Base-by-base conservation (phyloP, 2,797 vertebrate species). In the Delichon dasypus region DNA sequence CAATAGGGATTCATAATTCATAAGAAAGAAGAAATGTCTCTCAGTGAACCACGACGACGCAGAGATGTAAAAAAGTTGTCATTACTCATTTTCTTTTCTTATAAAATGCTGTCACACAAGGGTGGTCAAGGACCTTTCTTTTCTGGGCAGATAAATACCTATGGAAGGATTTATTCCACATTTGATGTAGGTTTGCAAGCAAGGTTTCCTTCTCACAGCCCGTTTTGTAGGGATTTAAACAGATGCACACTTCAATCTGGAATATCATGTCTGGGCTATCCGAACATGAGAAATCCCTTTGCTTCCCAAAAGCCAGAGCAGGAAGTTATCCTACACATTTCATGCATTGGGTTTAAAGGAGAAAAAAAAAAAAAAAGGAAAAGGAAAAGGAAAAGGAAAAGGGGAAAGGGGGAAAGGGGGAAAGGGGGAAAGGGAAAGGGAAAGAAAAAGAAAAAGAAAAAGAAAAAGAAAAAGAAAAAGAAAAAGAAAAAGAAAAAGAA, bases 1-100 rank as follows among this genome's bases (percentile, higher is more conserved):
- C 79, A 82, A 87, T 8, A 70, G 85, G 80, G 80, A 88, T 90
- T 92, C 54, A 94, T 78, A 94, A 94, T 95, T 93, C 87, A 83
- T 90, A 67, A 62, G 50, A 62, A 88, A 83, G 53, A 51, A 84
- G 74, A 89, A 74, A 74, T 16, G n/a, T 36, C 74, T 93, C 81
- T 44, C 53, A 57, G 17, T 44, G 64, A 75, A 68, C 73, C 27
- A 42, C 58, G 67, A 71, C 67, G 53, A 60, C 53, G 57, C 45
- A 29, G 72, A 0, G 0, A 79, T 6, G 23, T 64, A 29, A 85
- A 75, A 72, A 60, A 65, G 53, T 13, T 82, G 78, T 71, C 2
- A 9, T 71, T 60, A 13, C 85, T 82, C 71, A 36, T 57, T 19
- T 38, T 62, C 27, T 86, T 64, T 71, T 79, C 58, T 72, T 57